Evolutionary conservation across 2,888 invertebrate genomes (phyloP), one percentile per base, ranked within the genome.

Genomic region (Tortricodes alternella): DNA sequence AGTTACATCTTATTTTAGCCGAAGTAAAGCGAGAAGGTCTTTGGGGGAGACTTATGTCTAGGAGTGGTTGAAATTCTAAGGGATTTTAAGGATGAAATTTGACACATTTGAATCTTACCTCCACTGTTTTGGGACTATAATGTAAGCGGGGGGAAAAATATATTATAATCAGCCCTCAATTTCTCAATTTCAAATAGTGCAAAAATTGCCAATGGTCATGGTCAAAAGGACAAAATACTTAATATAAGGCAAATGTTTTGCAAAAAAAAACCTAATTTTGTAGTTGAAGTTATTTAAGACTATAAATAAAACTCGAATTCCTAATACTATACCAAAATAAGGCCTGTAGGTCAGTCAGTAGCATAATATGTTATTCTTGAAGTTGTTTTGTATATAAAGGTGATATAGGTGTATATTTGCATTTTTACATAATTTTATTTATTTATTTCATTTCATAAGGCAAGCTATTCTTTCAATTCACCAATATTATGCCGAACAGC

Each of bases 341-440:
- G 46, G 34, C 32, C 13, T 18, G 9, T 4, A 32, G 53, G 18
- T 32, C 32, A 38, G 46, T 53, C 23, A 39, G 24, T 39, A 24
- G 9, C 13, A 21, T 48, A 46, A 37, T 52, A 19, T 32, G 11
- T 48, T 34, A 27, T 44, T 19, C n/a, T 46, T 34, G 15, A 46
- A 48, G 1, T 8, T 35, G 21, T 48, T 23, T 53, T 53, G 46
- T 53, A 48, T 53, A 48, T 48, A 41, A 35, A 16, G 4, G 8
- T 29, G 5, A 4, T 19, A 7, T 13, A 23, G 23, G 27, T 48
- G 34, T 53, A 53, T 48, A 53, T 53, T 48, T 48, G 48, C 24
- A 19, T 24, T 53, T 29, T 13, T 29, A 35, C 21, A 15, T 41
- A 15, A 23, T 41, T 21, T 18, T 32, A 27, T n/a, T 16, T 29